Base-by-base conservation (phyloP, 2,888 invertebrate species). In the Caenorhabditis afra region DNA sequence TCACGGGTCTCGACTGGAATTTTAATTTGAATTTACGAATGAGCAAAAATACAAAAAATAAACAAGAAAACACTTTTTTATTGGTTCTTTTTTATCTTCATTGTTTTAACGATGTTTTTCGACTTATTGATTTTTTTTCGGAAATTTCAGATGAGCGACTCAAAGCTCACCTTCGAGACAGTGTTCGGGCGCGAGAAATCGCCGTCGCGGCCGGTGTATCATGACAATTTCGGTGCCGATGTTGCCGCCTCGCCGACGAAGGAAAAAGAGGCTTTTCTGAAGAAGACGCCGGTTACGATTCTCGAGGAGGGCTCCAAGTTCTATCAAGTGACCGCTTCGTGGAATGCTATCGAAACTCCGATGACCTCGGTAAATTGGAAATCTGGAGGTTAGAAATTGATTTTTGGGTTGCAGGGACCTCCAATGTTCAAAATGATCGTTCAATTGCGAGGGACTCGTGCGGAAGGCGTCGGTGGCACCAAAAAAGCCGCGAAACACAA, bases 401-500 rank as follows among this genome's bases (percentile, higher is more conserved):
- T 52, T 41, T 62, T 22, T 7, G 4, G 7, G 3, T 37, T 47
- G 39, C 35, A 50, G n/a, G 61, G 78, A 37, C 16, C 14, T 3
- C 35, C 35, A 0, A 57, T 57, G 11, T 81, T 79, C 55, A 71
- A 61, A 29, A 70, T 78, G 64, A 52, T 58, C 1, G 50, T 80
- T 22, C n/a, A 1, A 3, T 35, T 81, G 22, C 29, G 39, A 16
- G 76, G 61, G 11, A 50, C 73, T 12, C 45, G 49, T 4, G 66
- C 52, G 3, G 23, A 29, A 18, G 83, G 75, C 1, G 39, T 37
- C 14, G 70, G 49, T 4, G 49, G 39, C 23, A 73, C 61, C 10
- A 85, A 84, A 59, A 81, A 84, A 59, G 8, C 16, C 1, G 83
- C 82, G 7, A 85, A 84, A 39, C 85, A 85, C 4, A 65, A 61